Conservation (phyloP, 2,113 vertebrate genomes). For the Tragelaphus buxtoni region DNA sequence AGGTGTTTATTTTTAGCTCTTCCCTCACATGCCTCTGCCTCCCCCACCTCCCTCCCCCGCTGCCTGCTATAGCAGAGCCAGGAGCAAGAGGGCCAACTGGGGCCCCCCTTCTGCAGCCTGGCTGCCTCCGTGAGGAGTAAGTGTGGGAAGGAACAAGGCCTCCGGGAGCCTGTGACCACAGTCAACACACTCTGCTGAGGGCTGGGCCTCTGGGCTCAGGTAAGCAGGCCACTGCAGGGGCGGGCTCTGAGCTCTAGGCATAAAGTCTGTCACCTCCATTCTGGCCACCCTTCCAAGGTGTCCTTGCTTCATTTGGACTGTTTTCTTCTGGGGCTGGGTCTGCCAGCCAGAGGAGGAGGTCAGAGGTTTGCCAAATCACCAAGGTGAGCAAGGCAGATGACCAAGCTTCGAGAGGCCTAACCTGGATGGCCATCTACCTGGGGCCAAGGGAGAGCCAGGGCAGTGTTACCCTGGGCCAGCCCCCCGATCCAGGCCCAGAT, state of each 20-base stretch:
- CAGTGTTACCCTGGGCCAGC: not conserved
- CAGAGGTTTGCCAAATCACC: not conserved
- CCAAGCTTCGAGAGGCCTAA: not conserved
- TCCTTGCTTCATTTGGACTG: not conserved
- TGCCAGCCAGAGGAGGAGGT: not conserved
- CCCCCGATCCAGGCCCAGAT: not conserved
- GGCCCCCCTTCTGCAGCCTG: not conserved
- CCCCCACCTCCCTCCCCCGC: not conserved
- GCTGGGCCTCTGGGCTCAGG: not conserved
- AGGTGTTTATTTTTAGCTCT: constrained; percentile 56
- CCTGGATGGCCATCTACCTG: not conserved
- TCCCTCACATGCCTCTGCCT: constrained; percentile 15
- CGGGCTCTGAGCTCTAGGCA: not conserved
- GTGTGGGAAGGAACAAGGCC: not conserved
- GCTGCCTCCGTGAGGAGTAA: not conserved
- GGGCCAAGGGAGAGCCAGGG: not conserved
- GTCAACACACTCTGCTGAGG: not conserved
- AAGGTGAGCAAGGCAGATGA: not conserved
- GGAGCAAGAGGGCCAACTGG: not conserved
- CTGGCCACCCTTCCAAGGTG: not conserved
- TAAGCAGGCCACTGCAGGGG: not conserved
- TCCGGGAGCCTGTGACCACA: not conserved
- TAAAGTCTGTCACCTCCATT: not conserved
- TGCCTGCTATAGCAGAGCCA: not conserved
- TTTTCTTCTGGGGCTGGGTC: not conserved